Conservation (phyloP, 2,888 invertebrate genomes). For the Merodon equestris region DNA sequence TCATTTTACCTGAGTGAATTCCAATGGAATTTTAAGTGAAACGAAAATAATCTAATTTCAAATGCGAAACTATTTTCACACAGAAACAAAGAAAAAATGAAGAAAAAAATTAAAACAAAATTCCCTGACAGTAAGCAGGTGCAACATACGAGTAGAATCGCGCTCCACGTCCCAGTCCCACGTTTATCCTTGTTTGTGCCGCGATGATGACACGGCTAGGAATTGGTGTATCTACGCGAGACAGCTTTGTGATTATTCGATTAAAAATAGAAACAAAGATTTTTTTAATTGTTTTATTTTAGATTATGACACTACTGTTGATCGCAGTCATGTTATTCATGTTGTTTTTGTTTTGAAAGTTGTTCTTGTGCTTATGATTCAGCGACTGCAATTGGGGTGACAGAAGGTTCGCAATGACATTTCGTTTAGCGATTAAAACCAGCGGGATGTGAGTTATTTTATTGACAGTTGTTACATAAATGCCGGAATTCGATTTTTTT, state of each 20-base stretch:
- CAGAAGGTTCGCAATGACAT: conserved; percentile 6
- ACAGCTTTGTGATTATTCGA: conserved; percentile 45
- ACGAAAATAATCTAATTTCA: conserved; percentile 54
- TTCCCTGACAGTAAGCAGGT: conserved; percentile 55
- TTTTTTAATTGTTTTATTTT: conserved; percentile 27
- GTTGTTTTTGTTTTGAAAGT: no score
- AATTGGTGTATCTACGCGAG: background rate
- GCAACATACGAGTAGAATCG: conserved; percentile 32
- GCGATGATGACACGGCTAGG: no score
- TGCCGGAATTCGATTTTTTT: background rate
- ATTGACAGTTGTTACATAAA: conserved; percentile 18
- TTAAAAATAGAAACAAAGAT: conserved; percentile 33
- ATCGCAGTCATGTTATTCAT: conserved; percentile 5
- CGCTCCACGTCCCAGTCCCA: background rate
- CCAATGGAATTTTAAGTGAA: conserved; percentile 63
- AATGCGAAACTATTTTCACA: conserved; percentile 44
- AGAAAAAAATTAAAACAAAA: conserved; percentile 13
- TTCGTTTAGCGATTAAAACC: background rate
- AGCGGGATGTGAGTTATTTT: conserved; percentile 1
- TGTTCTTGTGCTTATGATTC: conserved; percentile 10
- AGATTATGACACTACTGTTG: conserved; percentile 42
- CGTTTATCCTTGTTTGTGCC: no score
- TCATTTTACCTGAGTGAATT: conserved; percentile 60
- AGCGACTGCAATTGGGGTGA: conserved; percentile 20
- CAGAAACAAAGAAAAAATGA: background rate